Evolutionary conservation across 2,888 invertebrate species (phyloP).

Genomic region (Xestia rhomboidea): DNA sequence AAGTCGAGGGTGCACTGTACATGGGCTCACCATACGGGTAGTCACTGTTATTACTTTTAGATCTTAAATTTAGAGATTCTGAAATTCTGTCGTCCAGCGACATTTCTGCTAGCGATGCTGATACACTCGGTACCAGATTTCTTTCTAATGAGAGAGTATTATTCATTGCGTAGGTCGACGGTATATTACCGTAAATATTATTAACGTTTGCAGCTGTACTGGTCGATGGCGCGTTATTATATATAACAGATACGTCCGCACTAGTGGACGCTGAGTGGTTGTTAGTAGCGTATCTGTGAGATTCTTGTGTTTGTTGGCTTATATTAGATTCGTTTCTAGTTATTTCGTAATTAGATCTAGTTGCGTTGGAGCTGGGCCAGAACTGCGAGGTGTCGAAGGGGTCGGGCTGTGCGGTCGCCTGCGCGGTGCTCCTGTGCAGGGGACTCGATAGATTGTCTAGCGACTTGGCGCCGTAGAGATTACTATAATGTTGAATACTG

Average conservation of each 20-base stretch:
- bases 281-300: constrained; percentile 72
- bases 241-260: constrained; percentile 66
- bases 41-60: constrained; percentile 83
- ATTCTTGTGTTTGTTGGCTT: constrained; percentile 73
- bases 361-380: constrained; percentile 76
- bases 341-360: constrained; percentile 71
- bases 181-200: constrained; percentile 73
- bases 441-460: constrained; percentile 80
- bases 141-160: constrained; percentile 76
- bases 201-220: constrained; percentile 71
- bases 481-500: constrained; percentile 71
- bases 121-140: constrained; percentile 68
- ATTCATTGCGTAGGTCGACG: constrained; percentile 73
- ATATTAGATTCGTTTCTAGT: constrained; percentile 65
- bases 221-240: constrained; percentile 76
- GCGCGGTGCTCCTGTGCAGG: constrained; percentile 45
- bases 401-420: constrained; percentile 68
- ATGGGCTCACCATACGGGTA: constrained; percentile 79
- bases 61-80: constrained; percentile 87
- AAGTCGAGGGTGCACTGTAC: constrained; percentile 72
- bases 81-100: constrained; percentile 88
- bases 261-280: constrained; percentile 69
- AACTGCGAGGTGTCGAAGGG: constrained; percentile 84
- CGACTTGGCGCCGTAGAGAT: constrained; percentile 85
- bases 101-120: constrained; percentile 78